Evolutionary conservation across 2,888 invertebrate species (phyloP).

Genomic region (Drosophila sordidapex): DNA sequence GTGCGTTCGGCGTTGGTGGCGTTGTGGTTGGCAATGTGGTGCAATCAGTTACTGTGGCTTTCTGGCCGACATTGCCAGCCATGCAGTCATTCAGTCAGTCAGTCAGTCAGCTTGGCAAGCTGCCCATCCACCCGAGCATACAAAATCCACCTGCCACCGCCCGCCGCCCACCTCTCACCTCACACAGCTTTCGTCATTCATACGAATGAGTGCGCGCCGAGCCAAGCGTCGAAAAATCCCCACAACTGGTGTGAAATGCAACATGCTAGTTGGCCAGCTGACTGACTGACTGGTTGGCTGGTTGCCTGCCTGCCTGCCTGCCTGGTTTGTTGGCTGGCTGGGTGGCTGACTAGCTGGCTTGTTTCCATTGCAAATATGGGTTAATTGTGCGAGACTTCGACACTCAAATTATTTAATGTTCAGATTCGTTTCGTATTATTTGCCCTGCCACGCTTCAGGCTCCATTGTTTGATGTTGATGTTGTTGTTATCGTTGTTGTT

Average conservation of each 20-base stretch:
- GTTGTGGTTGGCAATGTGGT: slow-evolving; percentile 73
- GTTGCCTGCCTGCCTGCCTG: slow-evolving; percentile 18
- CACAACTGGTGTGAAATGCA: slow-evolving; percentile 79
- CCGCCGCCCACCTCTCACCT: slow-evolving; percentile 2
- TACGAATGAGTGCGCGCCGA: slow-evolving; percentile 74
- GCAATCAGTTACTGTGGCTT: slow-evolving; percentile 80
- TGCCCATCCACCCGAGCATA: slow-evolving; percentile 52
- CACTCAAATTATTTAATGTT: slow-evolving; percentile 72
- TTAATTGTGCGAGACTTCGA: slow-evolving; percentile 78
- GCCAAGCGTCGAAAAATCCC: slow-evolving; percentile 60
- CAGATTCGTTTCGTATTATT: slow-evolving; percentile 34
- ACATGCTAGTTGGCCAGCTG: slow-evolving; percentile 61
- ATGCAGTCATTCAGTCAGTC: slow-evolving; percentile 23
- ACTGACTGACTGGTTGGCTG: slow-evolving; percentile 25
- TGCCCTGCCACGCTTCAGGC: slow-evolving; percentile 6
- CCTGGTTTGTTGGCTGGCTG: not conserved
- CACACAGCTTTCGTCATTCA: slow-evolving; percentile 72
- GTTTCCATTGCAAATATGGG: slow-evolving; percentile 71
- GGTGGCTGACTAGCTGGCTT: slow-evolving; percentile 29
- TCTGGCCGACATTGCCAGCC: slow-evolving; percentile 64
- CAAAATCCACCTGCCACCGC: slow-evolving; percentile 32
- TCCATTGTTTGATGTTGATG: slow-evolving; percentile 25
- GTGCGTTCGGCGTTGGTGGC: slow-evolving; percentile 51
- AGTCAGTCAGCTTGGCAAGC: slow-evolving; percentile 56
- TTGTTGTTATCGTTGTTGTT: not conserved